Base-by-base conservation (phyloP, 2,797 vertebrate genomes). In the Eupleurogrammus muticus region DNA sequence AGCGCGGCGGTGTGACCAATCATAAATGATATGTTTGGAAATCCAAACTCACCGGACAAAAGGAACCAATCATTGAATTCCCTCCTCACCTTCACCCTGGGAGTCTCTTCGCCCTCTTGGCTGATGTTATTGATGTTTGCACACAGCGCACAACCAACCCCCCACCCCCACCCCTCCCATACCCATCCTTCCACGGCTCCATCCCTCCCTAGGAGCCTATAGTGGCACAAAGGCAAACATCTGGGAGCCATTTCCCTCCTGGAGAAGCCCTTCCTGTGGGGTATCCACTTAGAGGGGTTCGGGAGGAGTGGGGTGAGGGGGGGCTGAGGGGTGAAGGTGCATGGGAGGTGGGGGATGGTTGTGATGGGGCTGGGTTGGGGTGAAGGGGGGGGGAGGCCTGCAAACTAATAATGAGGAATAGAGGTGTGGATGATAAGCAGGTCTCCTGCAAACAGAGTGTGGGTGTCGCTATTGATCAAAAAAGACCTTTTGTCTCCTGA, bases 171-270 rank as follows among this genome's bases (percentile, higher is more conserved):
- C 12, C 24, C 68, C 68, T 13, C 57, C 63, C 57, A 69, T 81
- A 75, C 75, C 79, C 84, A 85, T 87, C 80, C 79, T 51, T 77
- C 81, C 82, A 77, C 51, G 38, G 82, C 89, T 90, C 88, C 89
- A 87, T 89, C 83, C 83, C 88, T 90, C 86, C 89, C 19, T 76
- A 88, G 90, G 85, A 89, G 90, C 82, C 86, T 72, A 46, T 84
- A 84, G 90, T 89, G 90, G 89, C 90, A 92, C 89, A 89, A 89
- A 91, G 71, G 81, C 89, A 81, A 75, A 92, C 92, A 94, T 94
- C 92, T 93, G 93, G 93, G 91, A 93, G 87, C 92, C 85, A 94
- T 94, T 94, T 93, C 89, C 91, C 87, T 88, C 83, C 84, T 90
- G 87, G 91, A 91, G 90, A 87, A 92, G 90, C 85, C 89, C 90